Evolutionary conservation across 1,140 invertebrate species (phyloP).

Genomic region (Batillaria attramentaria): DNA sequence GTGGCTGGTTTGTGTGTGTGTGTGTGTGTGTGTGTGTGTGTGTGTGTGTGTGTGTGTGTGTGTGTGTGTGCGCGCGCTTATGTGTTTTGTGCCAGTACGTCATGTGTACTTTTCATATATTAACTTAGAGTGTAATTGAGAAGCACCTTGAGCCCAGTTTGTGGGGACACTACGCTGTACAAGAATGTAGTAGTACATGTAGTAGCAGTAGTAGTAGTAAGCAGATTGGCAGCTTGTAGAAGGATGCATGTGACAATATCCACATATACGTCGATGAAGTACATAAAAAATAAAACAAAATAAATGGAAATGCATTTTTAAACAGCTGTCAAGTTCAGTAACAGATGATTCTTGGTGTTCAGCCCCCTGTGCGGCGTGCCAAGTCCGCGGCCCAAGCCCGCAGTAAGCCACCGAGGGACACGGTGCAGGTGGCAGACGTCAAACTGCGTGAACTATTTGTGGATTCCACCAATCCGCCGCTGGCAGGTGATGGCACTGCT

Average conservation of each 20-base stretch:
- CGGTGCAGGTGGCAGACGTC: constrained; percentile 16
- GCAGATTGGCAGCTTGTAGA: background rate
- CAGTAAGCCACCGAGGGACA: background rate
- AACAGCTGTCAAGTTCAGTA: background rate
- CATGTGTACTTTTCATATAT: too few relatives aligned
- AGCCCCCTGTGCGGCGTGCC: background rate
- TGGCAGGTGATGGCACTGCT: too few relatives aligned
- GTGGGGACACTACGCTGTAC: too few relatives aligned
- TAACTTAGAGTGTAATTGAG: too few relatives aligned
- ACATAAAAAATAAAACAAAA: background rate
- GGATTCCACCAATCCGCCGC: background rate
- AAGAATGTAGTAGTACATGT: too few relatives aligned
- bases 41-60: too few relatives aligned
- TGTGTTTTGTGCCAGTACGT: too few relatives aligned
- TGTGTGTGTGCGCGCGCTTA: too few relatives aligned
- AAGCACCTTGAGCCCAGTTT: too few relatives aligned
- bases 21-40: too few relatives aligned
- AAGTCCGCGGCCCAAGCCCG: background rate
- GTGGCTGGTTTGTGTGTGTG: too few relatives aligned
- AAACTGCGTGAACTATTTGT: constrained; percentile 26
- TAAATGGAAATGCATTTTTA: background rate
- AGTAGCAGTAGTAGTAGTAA: background rate
- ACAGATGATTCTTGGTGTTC: background rate
- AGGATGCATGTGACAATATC: background rate
- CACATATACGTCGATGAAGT: background rate